These are phyloP conservation scores for Drosophila pseudotalamancana DNA, from an alignment of 2,888 invertebrate species.

Conservation along the genomic window DNA sequence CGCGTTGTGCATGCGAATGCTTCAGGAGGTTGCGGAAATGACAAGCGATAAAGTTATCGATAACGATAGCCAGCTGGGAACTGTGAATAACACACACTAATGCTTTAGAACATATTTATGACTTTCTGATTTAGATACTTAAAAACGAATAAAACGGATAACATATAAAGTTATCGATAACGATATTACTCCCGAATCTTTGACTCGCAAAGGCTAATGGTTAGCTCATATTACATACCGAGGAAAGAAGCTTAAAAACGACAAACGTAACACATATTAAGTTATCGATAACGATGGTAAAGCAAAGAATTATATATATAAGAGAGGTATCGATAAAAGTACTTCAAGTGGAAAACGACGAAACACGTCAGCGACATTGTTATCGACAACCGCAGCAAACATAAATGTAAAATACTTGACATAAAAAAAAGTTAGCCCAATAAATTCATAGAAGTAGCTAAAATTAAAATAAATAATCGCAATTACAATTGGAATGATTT, in stretches of 20 bases:
- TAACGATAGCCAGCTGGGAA: constrained; percentile 5
- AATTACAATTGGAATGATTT: too few species aligned
- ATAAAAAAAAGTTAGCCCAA: too few species aligned
- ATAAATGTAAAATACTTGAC: too few species aligned
- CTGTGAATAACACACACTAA: neutral
- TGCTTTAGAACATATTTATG: neutral
- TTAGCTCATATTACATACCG: neutral
- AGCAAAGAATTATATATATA: neutral
- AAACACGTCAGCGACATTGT: too few species aligned
- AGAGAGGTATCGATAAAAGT: neutral
- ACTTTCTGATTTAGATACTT: too few species aligned
- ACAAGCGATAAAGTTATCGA: constrained; percentile 19
- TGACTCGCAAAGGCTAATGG: neutral
- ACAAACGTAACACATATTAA: too few species aligned
- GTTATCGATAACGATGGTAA: neutral
- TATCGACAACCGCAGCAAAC: too few species aligned
- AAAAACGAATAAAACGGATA: neutral
- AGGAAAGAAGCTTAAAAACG: neutral
- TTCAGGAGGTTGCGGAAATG: constrained; percentile 37
- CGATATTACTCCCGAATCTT: neutral
- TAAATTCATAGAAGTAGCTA: too few species aligned
- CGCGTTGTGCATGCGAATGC: constrained; percentile 45
- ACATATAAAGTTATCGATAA: neutral
- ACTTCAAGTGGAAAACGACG: too few species aligned
- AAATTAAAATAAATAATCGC: too few species aligned